phyloP scores from a whole-genome alignment of 2,113 vertebrate species.

The Ramphastos sulfuratus region DNA sequence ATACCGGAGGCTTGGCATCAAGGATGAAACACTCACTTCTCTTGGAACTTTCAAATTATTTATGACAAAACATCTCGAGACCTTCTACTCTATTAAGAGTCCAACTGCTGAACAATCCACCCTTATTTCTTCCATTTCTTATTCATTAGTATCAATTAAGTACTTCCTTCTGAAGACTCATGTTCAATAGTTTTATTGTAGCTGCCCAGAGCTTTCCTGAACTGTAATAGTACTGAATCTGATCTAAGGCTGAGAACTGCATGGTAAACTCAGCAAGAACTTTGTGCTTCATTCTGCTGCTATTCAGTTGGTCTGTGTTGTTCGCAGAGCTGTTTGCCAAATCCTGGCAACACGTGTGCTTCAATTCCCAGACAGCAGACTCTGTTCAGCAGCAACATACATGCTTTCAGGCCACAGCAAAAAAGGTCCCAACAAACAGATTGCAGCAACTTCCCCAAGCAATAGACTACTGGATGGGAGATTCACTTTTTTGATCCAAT shows the following conservation, averaged over 20 bases:
- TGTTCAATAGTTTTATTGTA: background rate
- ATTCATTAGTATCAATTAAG: background rate
- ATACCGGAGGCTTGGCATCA: background rate
- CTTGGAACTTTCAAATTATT: background rate
- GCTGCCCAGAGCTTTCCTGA: background rate
- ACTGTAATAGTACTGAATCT: background rate
- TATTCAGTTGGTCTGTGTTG: background rate
- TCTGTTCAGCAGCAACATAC: background rate
- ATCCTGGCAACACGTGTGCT: background rate
- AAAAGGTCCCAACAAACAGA: background rate
- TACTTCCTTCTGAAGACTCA: background rate
- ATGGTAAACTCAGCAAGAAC: background rate
- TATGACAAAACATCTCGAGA: background rate
- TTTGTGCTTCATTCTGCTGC: background rate
- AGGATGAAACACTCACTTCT: background rate
- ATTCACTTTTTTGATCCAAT: background rate
- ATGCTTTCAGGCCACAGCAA: background rate
- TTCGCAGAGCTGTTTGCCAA: background rate
- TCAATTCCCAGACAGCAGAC: slow-evolving; percentile 3
- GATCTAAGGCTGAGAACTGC: background rate
- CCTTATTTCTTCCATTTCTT: background rate
- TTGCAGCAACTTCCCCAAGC: background rate
- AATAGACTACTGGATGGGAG: background rate
- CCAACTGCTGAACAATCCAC: background rate
- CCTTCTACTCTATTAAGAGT: background rate